phyloP scores from a whole-genome alignment of 1,140 invertebrate genomes.

The Nomia melanderi region DNA sequence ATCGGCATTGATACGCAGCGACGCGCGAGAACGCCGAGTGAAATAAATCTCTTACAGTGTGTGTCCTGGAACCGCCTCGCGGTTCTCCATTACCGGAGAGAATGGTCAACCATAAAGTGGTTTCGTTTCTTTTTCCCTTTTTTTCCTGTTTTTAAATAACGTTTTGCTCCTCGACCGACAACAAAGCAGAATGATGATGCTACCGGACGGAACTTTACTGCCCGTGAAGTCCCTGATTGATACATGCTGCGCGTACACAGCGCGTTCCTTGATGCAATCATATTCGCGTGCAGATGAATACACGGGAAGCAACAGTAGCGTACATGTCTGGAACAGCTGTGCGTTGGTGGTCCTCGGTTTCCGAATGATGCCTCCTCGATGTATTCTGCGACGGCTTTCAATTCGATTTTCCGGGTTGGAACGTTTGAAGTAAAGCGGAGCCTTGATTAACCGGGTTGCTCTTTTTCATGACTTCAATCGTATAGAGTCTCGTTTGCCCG shows the following conservation, averaged over 20 bases:
- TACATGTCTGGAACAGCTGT: background rate
- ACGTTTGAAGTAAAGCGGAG: no score
- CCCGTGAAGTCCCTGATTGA: slow-evolving; percentile 39
- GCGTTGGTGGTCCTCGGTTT: slow-evolving; percentile 17
- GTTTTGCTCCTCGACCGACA: slow-evolving; percentile 13
- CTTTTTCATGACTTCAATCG: no score
- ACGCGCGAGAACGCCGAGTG: slow-evolving; percentile 1
- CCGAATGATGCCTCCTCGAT: background rate
- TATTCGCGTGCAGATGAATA: slow-evolving; percentile 36
- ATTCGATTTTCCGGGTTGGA: background rate
- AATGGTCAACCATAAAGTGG: slow-evolving; percentile 43
- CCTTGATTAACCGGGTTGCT: no score
- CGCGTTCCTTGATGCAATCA: slow-evolving; percentile 26
- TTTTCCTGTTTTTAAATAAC: slow-evolving; percentile 30
- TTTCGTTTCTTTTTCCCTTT: slow-evolving; percentile 42
- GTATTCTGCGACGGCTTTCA: no score
- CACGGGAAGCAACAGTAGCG: slow-evolving; percentile 35
- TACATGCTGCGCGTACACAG: slow-evolving; percentile 43
- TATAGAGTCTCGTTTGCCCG: no score
- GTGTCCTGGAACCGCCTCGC: slow-evolving; percentile 17
- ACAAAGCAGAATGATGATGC: slow-evolving; percentile 42
- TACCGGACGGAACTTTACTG: slow-evolving; percentile 41
- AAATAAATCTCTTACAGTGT: slow-evolving; percentile 16
- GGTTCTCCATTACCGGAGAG: slow-evolving; percentile 29
- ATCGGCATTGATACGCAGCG: slow-evolving; percentile 32